Evolutionary conservation across 1,140 invertebrate genomes (phyloP).

Genomic region (Pentalonia nigronervosa): DNA sequence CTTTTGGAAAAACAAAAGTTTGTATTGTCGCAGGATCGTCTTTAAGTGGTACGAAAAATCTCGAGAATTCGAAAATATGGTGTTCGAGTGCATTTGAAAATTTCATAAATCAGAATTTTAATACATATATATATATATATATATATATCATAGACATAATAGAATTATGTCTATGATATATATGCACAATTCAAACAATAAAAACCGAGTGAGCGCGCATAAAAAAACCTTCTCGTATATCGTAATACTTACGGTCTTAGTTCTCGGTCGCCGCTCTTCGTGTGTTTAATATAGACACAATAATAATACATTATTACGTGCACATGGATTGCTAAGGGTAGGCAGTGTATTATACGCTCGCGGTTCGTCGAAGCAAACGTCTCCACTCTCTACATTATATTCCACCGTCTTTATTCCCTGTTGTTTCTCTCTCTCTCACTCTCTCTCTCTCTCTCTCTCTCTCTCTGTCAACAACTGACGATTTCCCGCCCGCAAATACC

Average conservation of each 20-base stretch:
- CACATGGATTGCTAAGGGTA: not conserved
- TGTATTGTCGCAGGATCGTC: no score
- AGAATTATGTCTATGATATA: no score
- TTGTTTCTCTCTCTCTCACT: not conserved
- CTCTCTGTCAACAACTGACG: not conserved
- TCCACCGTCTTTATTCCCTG: not conserved
- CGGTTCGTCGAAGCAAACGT: not conserved
- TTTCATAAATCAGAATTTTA: no score
- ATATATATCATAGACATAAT: no score
- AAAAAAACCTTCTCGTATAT: no score
- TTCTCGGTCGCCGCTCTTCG: not conserved
- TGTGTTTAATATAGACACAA: not conserved
- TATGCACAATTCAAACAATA: no score
- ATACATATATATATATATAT: no score
- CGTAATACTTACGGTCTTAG: not conserved
- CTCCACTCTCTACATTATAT: not conserved
- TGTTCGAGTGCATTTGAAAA: no score
- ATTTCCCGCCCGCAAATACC: not conserved
- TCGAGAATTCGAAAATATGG: no score
- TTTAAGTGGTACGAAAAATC: no score
- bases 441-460: not conserved
- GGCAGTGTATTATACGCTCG: not conserved
- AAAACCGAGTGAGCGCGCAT: no score
- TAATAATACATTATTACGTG: constrained; percentile 9
- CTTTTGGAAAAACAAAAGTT: no score